These are phyloP conservation scores for Erebia palarica DNA, from an alignment of 2,888 invertebrate species.

Conservation along the genomic window DNA sequence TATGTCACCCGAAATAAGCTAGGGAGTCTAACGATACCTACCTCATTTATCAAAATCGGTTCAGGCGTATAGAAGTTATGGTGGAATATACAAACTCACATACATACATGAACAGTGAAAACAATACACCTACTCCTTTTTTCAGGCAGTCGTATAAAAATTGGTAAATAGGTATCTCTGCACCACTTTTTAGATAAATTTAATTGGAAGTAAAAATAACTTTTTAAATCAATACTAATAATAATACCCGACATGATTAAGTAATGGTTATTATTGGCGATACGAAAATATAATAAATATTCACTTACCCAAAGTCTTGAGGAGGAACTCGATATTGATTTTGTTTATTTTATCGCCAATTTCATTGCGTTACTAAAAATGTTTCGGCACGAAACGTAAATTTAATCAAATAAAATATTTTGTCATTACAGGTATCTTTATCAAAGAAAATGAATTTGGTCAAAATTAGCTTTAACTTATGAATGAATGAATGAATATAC, in stretches of 20 bases:
- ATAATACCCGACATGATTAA: neutral
- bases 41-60: too few species aligned
- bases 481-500: too few species aligned
- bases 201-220: too few species aligned
- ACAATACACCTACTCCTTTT: too few species aligned
- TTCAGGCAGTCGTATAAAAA: too few species aligned
- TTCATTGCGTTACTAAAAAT: constrained; percentile 13
- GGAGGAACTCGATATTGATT: constrained; percentile 8
- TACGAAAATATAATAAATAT: neutral
- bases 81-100: too few species aligned
- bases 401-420: neutral
- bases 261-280: constrained; percentile 1
- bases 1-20: too few species aligned
- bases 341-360: constrained; percentile 18
- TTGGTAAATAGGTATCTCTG: too few species aligned
- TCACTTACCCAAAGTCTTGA: constrained; percentile 21
- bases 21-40: too few species aligned
- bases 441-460: neutral
- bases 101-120: too few species aligned
- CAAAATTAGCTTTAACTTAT: neutral
- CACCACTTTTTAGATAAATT: too few species aligned
- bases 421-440: neutral
- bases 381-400: constrained; percentile 1
- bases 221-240: neutral
- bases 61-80: too few species aligned